Evolutionary conservation across 2,113 vertebrate genomes (phyloP).

Genomic region (Pachypanchax playfairii): DNA sequence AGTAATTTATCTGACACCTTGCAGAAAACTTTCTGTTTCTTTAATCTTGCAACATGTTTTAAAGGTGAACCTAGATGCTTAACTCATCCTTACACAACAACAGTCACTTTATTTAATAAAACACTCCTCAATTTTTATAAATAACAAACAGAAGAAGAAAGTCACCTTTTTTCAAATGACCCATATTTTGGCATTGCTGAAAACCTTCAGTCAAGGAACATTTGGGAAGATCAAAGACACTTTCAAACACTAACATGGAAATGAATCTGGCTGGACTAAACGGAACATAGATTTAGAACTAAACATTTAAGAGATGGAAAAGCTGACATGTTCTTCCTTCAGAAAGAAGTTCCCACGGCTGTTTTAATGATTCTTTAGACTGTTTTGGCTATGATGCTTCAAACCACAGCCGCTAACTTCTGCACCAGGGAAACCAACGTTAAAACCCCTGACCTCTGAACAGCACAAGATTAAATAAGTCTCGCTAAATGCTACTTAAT

Average conservation of each 20-base stretch:
- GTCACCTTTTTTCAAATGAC: conserved; percentile 47
- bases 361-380: conserved; percentile 44
- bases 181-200: conserved; percentile 48
- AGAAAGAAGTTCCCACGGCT: conserved; percentile 62
- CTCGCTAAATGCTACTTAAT: conserved; percentile 7
- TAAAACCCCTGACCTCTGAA: conserved; percentile 24
- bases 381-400: conserved; percentile 13
- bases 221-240: conserved; percentile 51
- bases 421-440: conserved; percentile 41
- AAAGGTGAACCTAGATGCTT: conserved; percentile 10
- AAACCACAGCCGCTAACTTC: conserved; percentile 17
- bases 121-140: conserved; percentile 2
- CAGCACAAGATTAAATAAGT: conserved; percentile 6
- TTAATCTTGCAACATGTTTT: not conserved
- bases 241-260: conserved; percentile 73
- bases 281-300: conserved; percentile 47
- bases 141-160: conserved; percentile 4
- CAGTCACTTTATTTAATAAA: conserved; percentile 10
- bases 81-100: not conserved
- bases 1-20: not conserved
- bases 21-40: not conserved
- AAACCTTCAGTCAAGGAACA: conserved; percentile 45
- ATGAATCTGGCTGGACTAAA: conserved; percentile 61
- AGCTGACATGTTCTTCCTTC: conserved; percentile 65
- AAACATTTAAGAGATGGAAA: conserved; percentile 76